These are phyloP conservation scores for Lethrus apterus DNA, from an alignment of 1,140 invertebrate genomes.

Conservation along the genomic window DNA sequence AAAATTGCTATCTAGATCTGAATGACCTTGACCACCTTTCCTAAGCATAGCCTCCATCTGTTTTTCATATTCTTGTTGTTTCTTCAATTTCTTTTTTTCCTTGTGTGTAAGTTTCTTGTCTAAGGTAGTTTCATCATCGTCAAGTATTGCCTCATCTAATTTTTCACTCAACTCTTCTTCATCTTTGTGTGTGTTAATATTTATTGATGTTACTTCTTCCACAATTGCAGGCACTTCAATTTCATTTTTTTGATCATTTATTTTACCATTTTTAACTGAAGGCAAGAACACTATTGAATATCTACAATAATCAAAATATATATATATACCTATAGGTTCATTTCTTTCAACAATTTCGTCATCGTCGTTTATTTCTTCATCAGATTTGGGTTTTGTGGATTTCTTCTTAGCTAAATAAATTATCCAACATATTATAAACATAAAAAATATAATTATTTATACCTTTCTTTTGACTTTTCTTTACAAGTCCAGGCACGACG, in stretches of 20 bases:
- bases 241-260: conserved; percentile 11
- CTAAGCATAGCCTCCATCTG: conserved; percentile 83
- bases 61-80: conserved; percentile 85
- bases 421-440: conserved; percentile 3
- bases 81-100: conserved; percentile 91
- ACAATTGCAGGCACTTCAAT: conserved; percentile 15
- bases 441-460: conserved; percentile 13
- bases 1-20: conserved; percentile 88
- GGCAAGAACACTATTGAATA: background rate
- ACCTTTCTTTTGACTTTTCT: conserved; percentile 50
- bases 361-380: conserved; percentile 13
- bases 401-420: conserved; percentile 6
- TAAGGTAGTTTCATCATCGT: conserved; percentile 22
- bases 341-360: conserved; percentile 9
- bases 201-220: conserved; percentile 11
- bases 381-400: conserved; percentile 10
- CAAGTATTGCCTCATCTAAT: conserved; percentile 18
- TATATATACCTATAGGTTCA: conserved; percentile 4
- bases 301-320: conserved; percentile 1
- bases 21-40: conserved; percentile 80
- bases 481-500: conserved; percentile 41
- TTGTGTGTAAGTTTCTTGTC: conserved; percentile 84
- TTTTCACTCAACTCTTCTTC: conserved; percentile 25
- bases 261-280: background rate
- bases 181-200: conserved; percentile 7